Percentiles rank a stretch among this genome's conserved stretches.
These are phyloP conservation scores for Actinopyga echinites DNA, from an alignment of 53 echinoderm and acorn worm genomes.

Conservation along the genomic window DNA sequence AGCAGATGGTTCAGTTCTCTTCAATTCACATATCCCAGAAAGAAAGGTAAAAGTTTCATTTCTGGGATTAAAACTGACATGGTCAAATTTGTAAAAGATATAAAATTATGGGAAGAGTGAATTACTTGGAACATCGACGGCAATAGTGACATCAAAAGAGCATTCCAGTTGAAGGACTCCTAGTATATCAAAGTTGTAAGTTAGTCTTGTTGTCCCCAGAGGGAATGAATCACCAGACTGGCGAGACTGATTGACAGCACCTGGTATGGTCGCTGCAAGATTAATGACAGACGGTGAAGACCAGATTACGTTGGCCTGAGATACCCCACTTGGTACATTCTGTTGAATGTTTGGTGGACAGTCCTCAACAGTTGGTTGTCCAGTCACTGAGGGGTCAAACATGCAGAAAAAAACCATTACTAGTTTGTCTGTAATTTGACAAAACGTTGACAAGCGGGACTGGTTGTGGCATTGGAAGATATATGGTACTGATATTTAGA, in stretches of 20 bases:
- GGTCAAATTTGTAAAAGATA: too few relatives aligned
- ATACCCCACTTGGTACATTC: background rate
- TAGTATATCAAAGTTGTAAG: background rate
- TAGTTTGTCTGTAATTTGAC: background rate
- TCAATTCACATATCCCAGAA: too few relatives aligned
- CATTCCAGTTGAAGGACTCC: background rate
- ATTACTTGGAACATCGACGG: background rate
- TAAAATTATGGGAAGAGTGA: too few relatives aligned
- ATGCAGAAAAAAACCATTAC: background rate
- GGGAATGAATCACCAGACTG: background rate
- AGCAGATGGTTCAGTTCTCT: too few relatives aligned
- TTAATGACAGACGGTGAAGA: slow-evolving; percentile 14
- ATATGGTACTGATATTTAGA: too few relatives aligned
- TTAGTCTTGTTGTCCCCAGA: background rate
- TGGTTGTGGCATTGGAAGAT: too few relatives aligned
- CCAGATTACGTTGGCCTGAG: slow-evolving; percentile 32
- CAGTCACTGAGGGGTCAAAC: slow-evolving; percentile 20
- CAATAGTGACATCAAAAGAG: background rate
- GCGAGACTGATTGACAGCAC: background rate
- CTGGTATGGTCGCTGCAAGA: background rate
- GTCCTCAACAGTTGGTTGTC: slow-evolving; percentile 14
- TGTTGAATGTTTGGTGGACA: slow-evolving; percentile 36
- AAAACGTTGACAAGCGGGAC: too few relatives aligned
- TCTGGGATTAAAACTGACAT: too few relatives aligned
- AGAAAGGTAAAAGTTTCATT: too few relatives aligned